Base-by-base conservation (phyloP, 2,113 vertebrate genomes). In the Pluvianellus socialis region DNA sequence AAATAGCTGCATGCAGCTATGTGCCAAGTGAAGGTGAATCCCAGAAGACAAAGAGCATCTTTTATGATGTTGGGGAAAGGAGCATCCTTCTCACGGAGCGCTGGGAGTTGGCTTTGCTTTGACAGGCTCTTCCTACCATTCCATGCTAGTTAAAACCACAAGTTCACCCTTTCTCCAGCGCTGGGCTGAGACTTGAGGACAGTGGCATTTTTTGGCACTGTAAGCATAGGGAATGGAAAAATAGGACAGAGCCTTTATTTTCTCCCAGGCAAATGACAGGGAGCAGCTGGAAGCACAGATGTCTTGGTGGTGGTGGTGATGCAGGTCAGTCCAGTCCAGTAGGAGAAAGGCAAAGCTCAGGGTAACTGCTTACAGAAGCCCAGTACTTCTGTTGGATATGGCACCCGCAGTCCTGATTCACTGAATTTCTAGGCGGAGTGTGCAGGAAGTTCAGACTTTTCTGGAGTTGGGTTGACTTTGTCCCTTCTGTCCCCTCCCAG, bases 151-250 rank as follows among this genome's bases (percentile, higher is more conserved):
- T 93, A 26, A 66, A 74, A 56, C 44, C 83, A 86, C 47, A 62
- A 68, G 0, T 44, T 86, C 38, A 8, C 15, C 10, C 35, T 80
- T 92, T 77, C 26, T 77, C 45, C 70, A 50, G 47, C 1, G 2
- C 28, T 24, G 47, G 63, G 38, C 58, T 55, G 30, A 74, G 30
- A 40, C 38, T 70, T 65, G 53, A 73, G 55, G 27, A 38, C 66
- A 58, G 30, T 70, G 79, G 49, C 55, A 13, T 45, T 92, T 92
- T 92, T 88, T 90, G 88, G 58, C 79, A 55, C 76, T 58, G 10
- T 50, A 44, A 76, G 26, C 72, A 42, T 6, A 76, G 59, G 32
- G 24, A 80, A 62, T n/a, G 20, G 35, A 63, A 83, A 92, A 88
- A 65, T 32, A 82, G 71, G 44, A 7, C 45, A 80, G 71, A 85